A percentile compares a stretch with the other conserved stretches of the same genome.
phyloP scores from a whole-genome alignment of 2,888 invertebrate species.

The Athripsodes cinereus region DNA sequence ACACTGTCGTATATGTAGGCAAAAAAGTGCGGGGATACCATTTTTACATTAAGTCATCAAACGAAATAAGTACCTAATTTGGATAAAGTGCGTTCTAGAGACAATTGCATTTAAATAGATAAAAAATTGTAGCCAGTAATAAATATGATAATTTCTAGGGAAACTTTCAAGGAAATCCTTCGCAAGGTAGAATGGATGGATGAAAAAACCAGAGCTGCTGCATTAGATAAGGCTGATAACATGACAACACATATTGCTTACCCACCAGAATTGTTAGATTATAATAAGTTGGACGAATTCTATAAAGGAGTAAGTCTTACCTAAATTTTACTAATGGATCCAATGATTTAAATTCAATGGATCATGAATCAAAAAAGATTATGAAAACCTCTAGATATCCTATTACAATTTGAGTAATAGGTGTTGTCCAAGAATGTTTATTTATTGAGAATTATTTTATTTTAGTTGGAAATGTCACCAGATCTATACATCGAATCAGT shows the following conservation, averaged over 20 bases:
- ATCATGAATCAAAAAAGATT: too few relatives aligned
- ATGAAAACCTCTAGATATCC: too few relatives aligned
- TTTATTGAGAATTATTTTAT: background rate
- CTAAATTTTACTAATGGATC: background rate
- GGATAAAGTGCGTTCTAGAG: too few relatives aligned
- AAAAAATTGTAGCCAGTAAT: too few relatives aligned
- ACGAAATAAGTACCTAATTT: too few relatives aligned
- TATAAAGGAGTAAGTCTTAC: conserved; percentile 60
- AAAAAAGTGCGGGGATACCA: too few relatives aligned
- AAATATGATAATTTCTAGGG: conserved; percentile 36
- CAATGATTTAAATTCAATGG: too few relatives aligned
- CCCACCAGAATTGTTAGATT: conserved; percentile 81
- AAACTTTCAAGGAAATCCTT: conserved; percentile 75
- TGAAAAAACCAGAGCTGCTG: conserved; percentile 65
- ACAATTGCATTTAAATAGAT: too few relatives aligned
- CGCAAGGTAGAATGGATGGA: conserved; percentile 91
- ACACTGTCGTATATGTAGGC: too few relatives aligned
- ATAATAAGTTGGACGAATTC: conserved; percentile 72
- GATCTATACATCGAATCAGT: conserved; percentile 70
- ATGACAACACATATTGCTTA: conserved; percentile 91
- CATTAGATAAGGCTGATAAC: conserved; percentile 70
- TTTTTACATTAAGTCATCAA: too few relatives aligned
- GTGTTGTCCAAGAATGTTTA: background rate
- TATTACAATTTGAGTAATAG: too few relatives aligned
- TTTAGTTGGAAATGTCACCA: conserved; percentile 63